Evolutionary conservation across 2,888 invertebrate species (phyloP).

Genomic region (Nysson spinosus): DNA sequence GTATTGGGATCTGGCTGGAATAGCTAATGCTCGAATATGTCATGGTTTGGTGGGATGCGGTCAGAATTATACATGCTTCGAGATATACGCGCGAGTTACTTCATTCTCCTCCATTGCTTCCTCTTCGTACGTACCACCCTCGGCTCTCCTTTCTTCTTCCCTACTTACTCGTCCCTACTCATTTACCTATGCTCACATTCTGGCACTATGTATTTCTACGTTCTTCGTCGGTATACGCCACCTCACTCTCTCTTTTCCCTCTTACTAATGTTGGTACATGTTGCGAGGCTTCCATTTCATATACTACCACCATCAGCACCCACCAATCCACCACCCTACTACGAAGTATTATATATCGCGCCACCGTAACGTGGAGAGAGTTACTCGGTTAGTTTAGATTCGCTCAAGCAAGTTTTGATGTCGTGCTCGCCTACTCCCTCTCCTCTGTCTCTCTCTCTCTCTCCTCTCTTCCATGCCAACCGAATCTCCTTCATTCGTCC

Average conservation of each 20-base stretch:
- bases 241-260: constrained; percentile 3
- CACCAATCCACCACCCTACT: constrained; percentile 51
- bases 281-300: constrained; percentile 41
- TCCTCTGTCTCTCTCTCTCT: constrained; percentile 40
- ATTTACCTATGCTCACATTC: constrained; percentile 16
- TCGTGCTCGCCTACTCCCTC: constrained; percentile 58
- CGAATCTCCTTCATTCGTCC: constrained; percentile 45
- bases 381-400: constrained; percentile 74
- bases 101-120: constrained; percentile 49
- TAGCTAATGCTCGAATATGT: constrained; percentile 68
- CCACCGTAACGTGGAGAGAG: constrained; percentile 65
- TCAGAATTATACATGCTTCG: constrained; percentile 66
- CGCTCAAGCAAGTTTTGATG: constrained; percentile 73
- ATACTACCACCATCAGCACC: constrained; percentile 42
- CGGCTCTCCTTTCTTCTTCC: constrained; percentile 11
- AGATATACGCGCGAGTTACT: constrained; percentile 52
- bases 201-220: background rate
- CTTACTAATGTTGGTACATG: constrained; percentile 3
- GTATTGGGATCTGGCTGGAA: constrained; percentile 64
- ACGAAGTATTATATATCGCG: constrained; percentile 55
- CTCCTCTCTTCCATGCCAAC: constrained; percentile 37
- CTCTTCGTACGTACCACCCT: constrained; percentile 21
- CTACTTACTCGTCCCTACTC: constrained; percentile 1
- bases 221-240: constrained; percentile 6
- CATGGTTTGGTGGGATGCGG: constrained; percentile 69